Conservation (phyloP, 2,797 vertebrate species). For the Falco peregrinus region DNA sequence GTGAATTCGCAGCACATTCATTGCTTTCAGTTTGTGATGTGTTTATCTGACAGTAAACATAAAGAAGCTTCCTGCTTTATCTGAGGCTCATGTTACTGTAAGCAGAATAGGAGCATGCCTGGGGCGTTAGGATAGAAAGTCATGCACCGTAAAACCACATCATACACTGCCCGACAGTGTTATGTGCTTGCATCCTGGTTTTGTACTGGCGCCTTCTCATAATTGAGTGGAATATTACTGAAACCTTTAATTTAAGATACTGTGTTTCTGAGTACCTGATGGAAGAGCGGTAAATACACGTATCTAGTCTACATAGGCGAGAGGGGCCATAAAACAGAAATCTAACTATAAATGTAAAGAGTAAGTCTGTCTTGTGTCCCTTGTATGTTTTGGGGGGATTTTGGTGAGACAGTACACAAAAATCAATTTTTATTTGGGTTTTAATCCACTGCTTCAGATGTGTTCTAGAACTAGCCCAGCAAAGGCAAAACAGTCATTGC, state of each 20-base stretch:
- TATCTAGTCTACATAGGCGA: neutral
- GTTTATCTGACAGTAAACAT: neutral
- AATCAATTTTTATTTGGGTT: neutral
- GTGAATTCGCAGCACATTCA: neutral
- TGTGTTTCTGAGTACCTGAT: neutral
- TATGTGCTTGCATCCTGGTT: neutral
- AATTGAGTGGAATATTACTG: neutral
- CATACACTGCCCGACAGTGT: neutral
- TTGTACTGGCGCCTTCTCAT: neutral
- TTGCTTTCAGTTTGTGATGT: neutral
- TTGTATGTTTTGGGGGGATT: neutral
- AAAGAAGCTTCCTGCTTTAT: neutral
- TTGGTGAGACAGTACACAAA: neutral
- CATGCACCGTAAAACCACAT: neutral
- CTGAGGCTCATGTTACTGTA: neutral
- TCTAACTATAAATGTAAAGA: neutral
- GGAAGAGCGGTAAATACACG: neutral
- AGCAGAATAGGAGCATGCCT: neutral
- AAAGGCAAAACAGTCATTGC: neutral
- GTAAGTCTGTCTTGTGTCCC: neutral
- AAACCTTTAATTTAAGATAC: neutral
- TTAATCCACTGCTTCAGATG: neutral
- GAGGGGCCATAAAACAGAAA: neutral
- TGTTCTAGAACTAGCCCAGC: neutral
- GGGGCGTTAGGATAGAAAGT: neutral